Percentiles rank a stretch among this genome's conserved stretches.
phyloP scores from a whole-genome alignment of 2,113 vertebrate genomes.

The Coracopsis vasa region DNA sequence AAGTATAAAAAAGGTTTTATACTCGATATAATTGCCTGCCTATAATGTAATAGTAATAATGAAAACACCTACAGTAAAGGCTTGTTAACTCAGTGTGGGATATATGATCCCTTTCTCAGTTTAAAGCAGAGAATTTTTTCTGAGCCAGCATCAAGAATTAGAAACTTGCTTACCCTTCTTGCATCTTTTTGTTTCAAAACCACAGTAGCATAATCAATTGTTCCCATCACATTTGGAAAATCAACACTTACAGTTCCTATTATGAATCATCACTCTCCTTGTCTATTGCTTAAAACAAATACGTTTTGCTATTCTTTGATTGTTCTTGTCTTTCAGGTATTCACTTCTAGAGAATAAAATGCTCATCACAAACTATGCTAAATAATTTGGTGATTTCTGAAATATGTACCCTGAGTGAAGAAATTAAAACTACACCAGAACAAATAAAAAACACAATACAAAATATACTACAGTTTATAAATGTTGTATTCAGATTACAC shows the following conservation, averaged over 20 bases:
- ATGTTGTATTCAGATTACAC: neutral
- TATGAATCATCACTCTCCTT: conserved; percentile 49
- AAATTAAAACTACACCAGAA: neutral
- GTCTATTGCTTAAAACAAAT: conserved; percentile 35
- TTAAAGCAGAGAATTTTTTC: neutral
- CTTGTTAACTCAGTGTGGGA: conserved; percentile 12
- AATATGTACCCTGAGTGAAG: conserved; percentile 1
- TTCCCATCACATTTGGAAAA: conserved; percentile 21
- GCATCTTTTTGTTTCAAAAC: neutral
- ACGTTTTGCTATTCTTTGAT: conserved; percentile 13
- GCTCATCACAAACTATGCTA: conserved; percentile 8
- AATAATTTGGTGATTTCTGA: conserved; percentile 61
- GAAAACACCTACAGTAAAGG: conserved; percentile 45
- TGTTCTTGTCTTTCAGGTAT: conserved; percentile 53
- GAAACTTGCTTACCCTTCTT: neutral
- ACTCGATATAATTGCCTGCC: conserved; percentile 3
- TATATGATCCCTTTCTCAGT: neutral
- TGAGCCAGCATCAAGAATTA: neutral
- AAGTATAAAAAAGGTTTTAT: conserved; percentile 20
- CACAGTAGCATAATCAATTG: neutral
- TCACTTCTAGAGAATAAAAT: conserved; percentile 46
- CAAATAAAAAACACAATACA: neutral
- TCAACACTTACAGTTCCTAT: conserved; percentile 18
- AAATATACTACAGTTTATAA: neutral
- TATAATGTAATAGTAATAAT: conserved; percentile 29